phyloP scores from a whole-genome alignment of 2,797 vertebrate genomes.

The Falco novaeseelandiae region DNA sequence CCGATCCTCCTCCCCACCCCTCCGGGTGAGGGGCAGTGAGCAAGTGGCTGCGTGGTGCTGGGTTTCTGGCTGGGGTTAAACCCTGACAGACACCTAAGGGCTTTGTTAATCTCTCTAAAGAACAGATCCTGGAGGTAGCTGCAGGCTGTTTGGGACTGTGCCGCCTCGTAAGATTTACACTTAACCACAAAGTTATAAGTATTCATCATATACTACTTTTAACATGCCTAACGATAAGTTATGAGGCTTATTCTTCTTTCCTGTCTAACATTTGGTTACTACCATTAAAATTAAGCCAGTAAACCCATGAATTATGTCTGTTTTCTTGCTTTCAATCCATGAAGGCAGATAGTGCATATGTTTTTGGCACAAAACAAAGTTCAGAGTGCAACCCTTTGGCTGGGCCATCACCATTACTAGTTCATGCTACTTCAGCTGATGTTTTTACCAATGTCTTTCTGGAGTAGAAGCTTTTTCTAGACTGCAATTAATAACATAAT shows the following conservation, averaged over 20 bases:
- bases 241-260: not conserved
- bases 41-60: no score
- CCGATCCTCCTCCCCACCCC: no score
- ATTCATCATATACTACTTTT: not conserved
- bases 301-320: not conserved
- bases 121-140: not conserved
- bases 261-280: not conserved
- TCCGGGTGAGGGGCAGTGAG: no score
- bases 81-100: not conserved
- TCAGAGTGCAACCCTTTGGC: not conserved
- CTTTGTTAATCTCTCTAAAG: not conserved
- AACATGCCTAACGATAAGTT: not conserved
- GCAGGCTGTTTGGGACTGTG: not conserved
- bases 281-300: not conserved
- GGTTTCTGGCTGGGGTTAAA: no score
- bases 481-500: not conserved
- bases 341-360: not conserved
- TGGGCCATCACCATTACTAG: not conserved
- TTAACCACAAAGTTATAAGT: not conserved
- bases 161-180: not conserved
- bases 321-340: not conserved
- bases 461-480: not conserved
- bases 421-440: not conserved
- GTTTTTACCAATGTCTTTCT: not conserved
- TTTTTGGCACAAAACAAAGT: not conserved